Evolutionary conservation across 2,113 vertebrate genomes (phyloP), one percentile per base, ranked within the genome.

Genomic region (Pomatostomus ruficeps): DNA sequence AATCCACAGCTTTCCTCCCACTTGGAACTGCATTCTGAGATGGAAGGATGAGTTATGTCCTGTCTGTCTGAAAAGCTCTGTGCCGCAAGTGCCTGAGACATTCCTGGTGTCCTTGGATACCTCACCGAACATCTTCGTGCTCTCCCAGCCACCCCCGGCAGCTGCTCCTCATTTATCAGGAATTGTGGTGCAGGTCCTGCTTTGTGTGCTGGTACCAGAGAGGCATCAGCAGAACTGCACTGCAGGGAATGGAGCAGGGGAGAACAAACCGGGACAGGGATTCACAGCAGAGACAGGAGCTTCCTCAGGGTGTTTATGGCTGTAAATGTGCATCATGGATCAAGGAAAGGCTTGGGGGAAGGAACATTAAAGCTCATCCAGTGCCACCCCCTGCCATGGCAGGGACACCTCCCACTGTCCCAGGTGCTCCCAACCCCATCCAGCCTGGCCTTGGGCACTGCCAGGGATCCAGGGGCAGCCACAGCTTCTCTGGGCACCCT

Each of bases 401-500:
- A 79, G 48, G 8, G 48, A 35, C 42, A 63, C 17, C 17, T 72
- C 0, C 16, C 58, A 36, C 13, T 1, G 0, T 11, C 21, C 42
- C 48, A 25, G 11, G 0, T 11, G 42, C 9, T 78, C 48, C 19
- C 24, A 61, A 23, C 46, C 7, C 54, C 0, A 0, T 45, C 26
- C 40, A 40, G 0, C 1, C 55, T 35, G n/a, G 55, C 3, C n/a
- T 70, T 24, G 38, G 63, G 3, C 38, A 20, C 38, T 38, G 0
- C 33, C 63, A 61, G 38, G 23, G 73, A 38, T 61, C 35, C 49
- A n/a, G 63, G 29, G 40, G 14, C 26, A 75, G 71, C 43, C 61
- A 67, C 52, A 85, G 36, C 52, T 51, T 12, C 72, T 76, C 7
- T 22, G 21, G 31, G 25, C 38, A 62, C 11, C 26, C 38, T 83